A percentile compares a stretch with the other conserved stretches of the same genome.
Conservation (phyloP, 2,797 vertebrate species). For the Leptoclinus maculatus region DNA sequence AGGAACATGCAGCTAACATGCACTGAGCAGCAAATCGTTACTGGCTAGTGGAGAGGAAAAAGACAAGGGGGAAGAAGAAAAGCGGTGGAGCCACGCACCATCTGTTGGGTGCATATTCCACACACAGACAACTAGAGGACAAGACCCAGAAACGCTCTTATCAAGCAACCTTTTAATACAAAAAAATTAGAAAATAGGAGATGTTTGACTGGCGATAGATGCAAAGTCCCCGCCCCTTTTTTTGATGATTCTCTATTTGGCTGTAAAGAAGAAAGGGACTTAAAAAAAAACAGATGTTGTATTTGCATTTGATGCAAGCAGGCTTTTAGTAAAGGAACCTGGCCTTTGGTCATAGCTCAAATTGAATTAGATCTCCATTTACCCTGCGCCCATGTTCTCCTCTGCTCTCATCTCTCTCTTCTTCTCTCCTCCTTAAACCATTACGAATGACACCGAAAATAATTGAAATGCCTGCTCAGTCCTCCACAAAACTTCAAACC, state of each 20-base stretch:
- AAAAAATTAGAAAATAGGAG: constrained; percentile 11
- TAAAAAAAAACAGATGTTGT: constrained; percentile 35
- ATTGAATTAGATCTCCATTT: constrained; percentile 74
- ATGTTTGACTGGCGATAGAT: background rate
- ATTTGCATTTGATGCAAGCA: constrained; percentile 56
- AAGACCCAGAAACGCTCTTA: constrained; percentile 29
- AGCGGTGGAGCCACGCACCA: constrained; percentile 61
- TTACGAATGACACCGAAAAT: constrained; percentile 66
- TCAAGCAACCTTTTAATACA: constrained; percentile 37
- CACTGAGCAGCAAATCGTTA: constrained; percentile 63
- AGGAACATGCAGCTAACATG: constrained; percentile 51
- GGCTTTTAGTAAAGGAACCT: constrained; percentile 57
- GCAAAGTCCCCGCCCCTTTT: constrained; percentile 23
- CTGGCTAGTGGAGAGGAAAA: constrained; percentile 51
- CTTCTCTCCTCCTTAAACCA: constrained; percentile 44
- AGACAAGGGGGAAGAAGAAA: constrained; percentile 45
- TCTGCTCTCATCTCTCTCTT: constrained; percentile 23
- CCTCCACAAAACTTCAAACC: constrained; percentile 59
- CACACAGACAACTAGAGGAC: background rate
- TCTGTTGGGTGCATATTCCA: constrained; percentile 69
- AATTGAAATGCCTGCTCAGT: constrained; percentile 64
- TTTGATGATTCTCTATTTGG: constrained; percentile 14
- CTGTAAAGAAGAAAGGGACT: constrained; percentile 43
- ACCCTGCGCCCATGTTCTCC: constrained; percentile 43
- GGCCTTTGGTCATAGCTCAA: constrained; percentile 59